Evolutionary conservation across 2,888 invertebrate species (phyloP).

Genomic region (Parnassius apollo): DNA sequence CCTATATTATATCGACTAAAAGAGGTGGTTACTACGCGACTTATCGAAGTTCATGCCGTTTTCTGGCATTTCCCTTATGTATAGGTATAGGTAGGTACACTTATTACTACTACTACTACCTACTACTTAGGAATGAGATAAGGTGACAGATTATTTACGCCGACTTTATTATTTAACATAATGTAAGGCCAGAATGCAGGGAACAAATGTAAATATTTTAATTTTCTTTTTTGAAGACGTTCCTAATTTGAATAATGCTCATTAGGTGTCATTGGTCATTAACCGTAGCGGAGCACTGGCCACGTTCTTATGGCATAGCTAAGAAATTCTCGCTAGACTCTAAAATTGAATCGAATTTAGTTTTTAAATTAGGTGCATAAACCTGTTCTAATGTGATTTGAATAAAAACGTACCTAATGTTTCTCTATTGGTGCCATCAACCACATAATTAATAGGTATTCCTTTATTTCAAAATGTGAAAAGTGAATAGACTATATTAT

Average conservation of each 20-base stretch:
- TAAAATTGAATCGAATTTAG: slow-evolving; percentile 15
- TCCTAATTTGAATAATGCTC: slow-evolving; percentile 20
- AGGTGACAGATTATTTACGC: too few relatives aligned
- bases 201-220: not conserved
- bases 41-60: too few relatives aligned
- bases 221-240: not conserved
- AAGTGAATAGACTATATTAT: too few relatives aligned
- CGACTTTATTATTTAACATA: too few relatives aligned
- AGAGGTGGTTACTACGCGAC: too few relatives aligned
- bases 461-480: too few relatives aligned
- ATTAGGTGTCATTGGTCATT: slow-evolving; percentile 8
- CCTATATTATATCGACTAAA: too few relatives aligned
- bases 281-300: slow-evolving; percentile 20
- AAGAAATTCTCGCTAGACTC: not conserved
- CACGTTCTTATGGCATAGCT: slow-evolving; percentile 11
- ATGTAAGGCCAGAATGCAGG: too few relatives aligned
- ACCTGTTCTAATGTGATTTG: slow-evolving; percentile 7
- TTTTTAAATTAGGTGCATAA: slow-evolving; percentile 18
- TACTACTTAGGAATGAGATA: too few relatives aligned
- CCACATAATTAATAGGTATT: not conserved
- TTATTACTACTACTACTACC: too few relatives aligned
- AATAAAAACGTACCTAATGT: not conserved
- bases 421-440: not conserved
- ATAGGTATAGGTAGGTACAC: too few relatives aligned
- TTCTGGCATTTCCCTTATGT: too few relatives aligned